Evolutionary conservation across 2,113 vertebrate species (phyloP).

Genomic region (Furnarius figulus): DNA sequence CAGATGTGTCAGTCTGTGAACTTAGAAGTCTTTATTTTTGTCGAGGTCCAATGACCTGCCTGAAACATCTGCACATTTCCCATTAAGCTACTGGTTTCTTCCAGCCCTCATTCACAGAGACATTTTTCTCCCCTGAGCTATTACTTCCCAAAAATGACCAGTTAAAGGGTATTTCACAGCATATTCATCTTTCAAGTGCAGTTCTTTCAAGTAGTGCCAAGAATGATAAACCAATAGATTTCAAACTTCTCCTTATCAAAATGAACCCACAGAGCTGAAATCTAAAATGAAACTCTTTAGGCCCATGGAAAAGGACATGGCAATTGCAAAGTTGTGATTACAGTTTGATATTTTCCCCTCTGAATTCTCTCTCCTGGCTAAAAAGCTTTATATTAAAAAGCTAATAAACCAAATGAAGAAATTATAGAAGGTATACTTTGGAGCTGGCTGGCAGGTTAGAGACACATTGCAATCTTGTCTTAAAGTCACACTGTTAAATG

Average conservation of each 20-base stretch:
- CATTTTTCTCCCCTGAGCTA: conserved; percentile 11
- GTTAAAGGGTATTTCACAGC: conserved; percentile 36
- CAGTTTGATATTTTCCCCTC: background rate
- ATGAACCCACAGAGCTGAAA: conserved; percentile 13
- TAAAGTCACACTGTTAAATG: background rate
- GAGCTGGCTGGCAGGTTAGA: background rate
- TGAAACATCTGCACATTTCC: background rate
- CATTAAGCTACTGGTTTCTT: background rate
- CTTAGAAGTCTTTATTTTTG: background rate
- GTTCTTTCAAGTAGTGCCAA: conserved; percentile 42
- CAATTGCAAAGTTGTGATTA: background rate
- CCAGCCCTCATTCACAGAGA: background rate
- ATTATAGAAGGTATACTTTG: background rate
- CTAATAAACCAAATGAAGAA: background rate
- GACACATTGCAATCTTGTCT: background rate
- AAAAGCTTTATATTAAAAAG: background rate
- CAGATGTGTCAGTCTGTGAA: background rate
- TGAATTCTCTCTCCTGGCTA: background rate
- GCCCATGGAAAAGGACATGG: background rate
- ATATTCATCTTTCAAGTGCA: conserved; percentile 37
- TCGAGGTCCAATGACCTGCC: background rate
- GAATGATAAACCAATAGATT: conserved; percentile 39
- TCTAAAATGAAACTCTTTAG: background rate
- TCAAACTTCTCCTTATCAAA: background rate
- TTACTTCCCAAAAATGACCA: conserved; percentile 9